These are phyloP conservation scores for Noctua comes DNA, from an alignment of 2,888 invertebrate genomes.

Conservation along the genomic window DNA sequence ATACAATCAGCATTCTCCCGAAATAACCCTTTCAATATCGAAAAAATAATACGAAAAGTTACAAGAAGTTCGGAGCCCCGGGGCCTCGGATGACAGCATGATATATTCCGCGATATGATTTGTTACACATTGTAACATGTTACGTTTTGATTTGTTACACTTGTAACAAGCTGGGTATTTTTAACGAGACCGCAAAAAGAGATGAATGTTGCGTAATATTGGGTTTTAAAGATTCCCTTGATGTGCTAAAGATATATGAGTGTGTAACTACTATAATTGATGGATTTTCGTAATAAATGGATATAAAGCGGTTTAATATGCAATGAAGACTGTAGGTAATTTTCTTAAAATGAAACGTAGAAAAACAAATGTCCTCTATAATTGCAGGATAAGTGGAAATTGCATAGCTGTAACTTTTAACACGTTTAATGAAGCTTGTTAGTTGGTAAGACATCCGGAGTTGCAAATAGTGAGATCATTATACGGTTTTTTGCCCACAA, in stretches of 20 bases:
- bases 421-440: not conserved
- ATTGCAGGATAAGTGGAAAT: conserved; percentile 25
- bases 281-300: conserved; percentile 31
- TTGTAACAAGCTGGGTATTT: conserved; percentile 68
- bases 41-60: conserved; percentile 64
- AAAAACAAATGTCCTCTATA: conserved; percentile 3
- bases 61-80: conserved; percentile 62
- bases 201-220: conserved; percentile 61
- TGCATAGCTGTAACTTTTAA: conserved; percentile 4
- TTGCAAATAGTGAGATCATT: not conserved
- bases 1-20: conserved; percentile 67
- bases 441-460: not conserved
- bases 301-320: conserved; percentile 26
- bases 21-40: conserved; percentile 60
- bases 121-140: conserved; percentile 76
- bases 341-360: conserved; percentile 36
- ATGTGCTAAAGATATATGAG: conserved; percentile 30
- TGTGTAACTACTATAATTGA: conserved; percentile 34
- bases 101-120: conserved; percentile 73
- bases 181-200: conserved; percentile 56
- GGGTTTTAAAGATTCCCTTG: conserved; percentile 36
- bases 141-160: conserved; percentile 73
- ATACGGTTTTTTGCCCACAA: not conserved
- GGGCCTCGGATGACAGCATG: conserved; percentile 73
- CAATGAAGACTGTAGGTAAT: conserved; percentile 35